Evolutionary conservation across 1,140 invertebrate genomes (phyloP).

Genomic region (Atta colombica): DNA sequence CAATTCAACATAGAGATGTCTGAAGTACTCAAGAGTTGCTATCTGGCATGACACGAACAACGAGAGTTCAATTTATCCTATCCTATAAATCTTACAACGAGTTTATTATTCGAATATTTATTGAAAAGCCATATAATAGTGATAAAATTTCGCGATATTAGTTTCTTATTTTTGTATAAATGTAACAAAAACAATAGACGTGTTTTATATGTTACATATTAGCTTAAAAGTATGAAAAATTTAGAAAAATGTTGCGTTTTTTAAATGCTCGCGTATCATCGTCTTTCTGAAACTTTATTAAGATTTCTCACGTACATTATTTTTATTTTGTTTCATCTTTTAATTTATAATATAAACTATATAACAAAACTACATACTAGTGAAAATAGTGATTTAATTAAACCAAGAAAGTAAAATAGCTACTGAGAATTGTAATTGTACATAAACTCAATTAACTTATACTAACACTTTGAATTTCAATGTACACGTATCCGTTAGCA

Average conservation of each 20-base stretch:
- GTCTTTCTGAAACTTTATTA: neutral
- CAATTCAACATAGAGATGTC: slow-evolving; percentile 33
- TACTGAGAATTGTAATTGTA: neutral
- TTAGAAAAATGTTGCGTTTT: neutral
- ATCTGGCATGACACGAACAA: slow-evolving; percentile 3
- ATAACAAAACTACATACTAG: neutral
- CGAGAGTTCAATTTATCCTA: slow-evolving; percentile 68
- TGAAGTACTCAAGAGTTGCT: slow-evolving; percentile 17
- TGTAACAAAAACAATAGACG: neutral
- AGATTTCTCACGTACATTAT: neutral
- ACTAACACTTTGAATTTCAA: slow-evolving; percentile 13
- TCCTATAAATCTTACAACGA: neutral
- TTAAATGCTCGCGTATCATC: neutral
- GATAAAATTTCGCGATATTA: neutral
- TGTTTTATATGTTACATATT: neutral
- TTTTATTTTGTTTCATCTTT: neutral
- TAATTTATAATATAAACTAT: neutral
- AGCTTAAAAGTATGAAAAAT: neutral
- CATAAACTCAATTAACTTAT: neutral
- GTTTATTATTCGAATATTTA: neutral
- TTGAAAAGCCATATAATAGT: neutral
- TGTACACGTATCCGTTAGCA: neutral
- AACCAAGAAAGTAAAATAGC: neutral
- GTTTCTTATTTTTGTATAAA: neutral
- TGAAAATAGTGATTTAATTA: neutral